phyloP scores from a whole-genome alignment of 2,888 invertebrate species.

The Schizaphis graminum region DNA sequence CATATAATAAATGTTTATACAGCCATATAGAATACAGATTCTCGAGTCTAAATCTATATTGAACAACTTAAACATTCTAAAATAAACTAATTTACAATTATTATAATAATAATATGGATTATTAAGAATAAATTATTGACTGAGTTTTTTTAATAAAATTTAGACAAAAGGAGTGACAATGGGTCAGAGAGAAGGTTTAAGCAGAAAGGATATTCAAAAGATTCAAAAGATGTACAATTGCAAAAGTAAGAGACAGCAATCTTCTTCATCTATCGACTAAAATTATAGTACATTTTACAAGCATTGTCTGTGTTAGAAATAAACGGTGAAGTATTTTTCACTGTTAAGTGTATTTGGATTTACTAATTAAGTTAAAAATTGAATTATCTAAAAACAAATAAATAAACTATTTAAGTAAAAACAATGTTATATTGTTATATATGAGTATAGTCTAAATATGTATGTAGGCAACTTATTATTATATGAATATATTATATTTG shows the following conservation, averaged over 20 bases:
- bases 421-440: background rate
- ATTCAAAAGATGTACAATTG: constrained; percentile 84
- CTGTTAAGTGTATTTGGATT: constrained; percentile 29
- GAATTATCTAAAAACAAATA: constrained; percentile 13
- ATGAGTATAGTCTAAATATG: background rate
- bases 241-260: constrained; percentile 68
- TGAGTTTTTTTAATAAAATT: constrained; percentile 49
- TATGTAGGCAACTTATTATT: background rate
- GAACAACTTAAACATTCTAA: background rate
- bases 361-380: constrained; percentile 23
- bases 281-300: background rate
- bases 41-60: background rate
- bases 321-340: background rate
- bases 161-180: constrained; percentile 71
- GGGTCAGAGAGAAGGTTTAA: constrained; percentile 83
- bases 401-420: constrained; percentile 32
- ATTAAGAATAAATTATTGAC: constrained; percentile 24
- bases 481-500: background rate
- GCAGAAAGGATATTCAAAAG: constrained; percentile 80
- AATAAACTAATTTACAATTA: background rate
- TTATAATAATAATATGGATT: constrained; percentile 3
- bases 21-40: background rate
- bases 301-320: constrained; percentile 5
- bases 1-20: background rate
- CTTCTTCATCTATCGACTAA: constrained; percentile 64